phyloP scores from a whole-genome alignment of 2,888 invertebrate genomes.

The Aphelenchoides bicaudatus region DNA sequence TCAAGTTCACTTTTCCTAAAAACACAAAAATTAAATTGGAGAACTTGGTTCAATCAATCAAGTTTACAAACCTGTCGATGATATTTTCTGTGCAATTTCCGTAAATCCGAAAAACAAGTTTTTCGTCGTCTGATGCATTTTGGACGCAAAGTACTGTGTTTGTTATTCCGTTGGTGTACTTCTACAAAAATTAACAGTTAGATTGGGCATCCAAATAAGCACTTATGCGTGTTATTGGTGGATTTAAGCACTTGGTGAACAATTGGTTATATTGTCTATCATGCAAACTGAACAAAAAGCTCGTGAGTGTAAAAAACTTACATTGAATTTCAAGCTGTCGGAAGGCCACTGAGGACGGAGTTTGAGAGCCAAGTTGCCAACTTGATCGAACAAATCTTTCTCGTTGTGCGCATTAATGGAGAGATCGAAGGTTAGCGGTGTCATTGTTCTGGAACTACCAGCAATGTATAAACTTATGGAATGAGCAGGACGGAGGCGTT shows the following conservation, averaged over 20 bases:
- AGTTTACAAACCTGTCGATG: constrained; percentile 49
- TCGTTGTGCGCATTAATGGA: not conserved
- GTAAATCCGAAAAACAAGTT: constrained; percentile 58
- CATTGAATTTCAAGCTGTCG: constrained; percentile 34
- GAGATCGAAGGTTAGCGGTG: not conserved
- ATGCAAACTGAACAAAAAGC: not conserved
- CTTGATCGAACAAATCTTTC: constrained; percentile 21
- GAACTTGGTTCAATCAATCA: not conserved
- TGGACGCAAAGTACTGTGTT: constrained; percentile 52
- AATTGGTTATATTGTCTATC: no score
- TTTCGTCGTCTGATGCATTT: constrained; percentile 28
- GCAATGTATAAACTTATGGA: no score
- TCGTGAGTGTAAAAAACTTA: constrained; percentile 12
- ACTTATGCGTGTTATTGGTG: not conserved
- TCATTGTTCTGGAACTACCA: no score
- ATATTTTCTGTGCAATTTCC: constrained; percentile 59
- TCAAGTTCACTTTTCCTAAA: constrained; percentile 47
- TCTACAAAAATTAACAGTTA: constrained; percentile 24
- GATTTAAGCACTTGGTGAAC: no score
- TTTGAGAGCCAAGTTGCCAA: constrained; percentile 25
- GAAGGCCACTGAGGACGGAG: constrained; percentile 37
- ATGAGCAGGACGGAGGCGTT: no score
- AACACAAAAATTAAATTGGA: not conserved
- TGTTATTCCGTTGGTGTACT: constrained; percentile 57
- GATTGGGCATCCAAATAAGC: not conserved